Evolutionary conservation across 2,113 vertebrate genomes (phyloP).

Genomic region (Lanius ludovicianus): DNA sequence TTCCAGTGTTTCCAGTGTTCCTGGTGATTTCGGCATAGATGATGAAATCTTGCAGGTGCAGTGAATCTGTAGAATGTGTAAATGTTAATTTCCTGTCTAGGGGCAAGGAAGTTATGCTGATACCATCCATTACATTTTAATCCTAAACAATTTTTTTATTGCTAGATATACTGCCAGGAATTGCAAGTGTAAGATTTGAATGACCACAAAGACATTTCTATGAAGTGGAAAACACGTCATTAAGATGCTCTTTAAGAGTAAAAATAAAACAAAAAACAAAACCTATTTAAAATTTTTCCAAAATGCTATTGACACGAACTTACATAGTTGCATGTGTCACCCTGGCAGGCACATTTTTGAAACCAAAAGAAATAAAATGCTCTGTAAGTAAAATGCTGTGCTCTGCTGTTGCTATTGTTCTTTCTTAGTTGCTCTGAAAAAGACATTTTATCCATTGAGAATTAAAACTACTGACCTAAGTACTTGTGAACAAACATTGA

Average conservation of each 20-base stretch:
- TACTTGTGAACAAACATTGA: neutral
- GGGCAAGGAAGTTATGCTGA: neutral
- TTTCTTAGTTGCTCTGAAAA: neutral
- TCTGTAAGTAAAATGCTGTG: neutral
- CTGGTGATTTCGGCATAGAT: neutral
- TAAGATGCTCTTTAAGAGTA: neutral
- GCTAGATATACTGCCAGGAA: neutral
- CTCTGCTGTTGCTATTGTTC: neutral
- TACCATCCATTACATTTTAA: conserved; percentile 24
- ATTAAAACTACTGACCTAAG: neutral
- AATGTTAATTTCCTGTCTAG: neutral
- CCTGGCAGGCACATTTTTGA: neutral
- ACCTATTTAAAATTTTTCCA: neutral
- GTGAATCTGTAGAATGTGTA: neutral
- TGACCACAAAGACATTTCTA: neutral
- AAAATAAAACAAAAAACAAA: neutral
- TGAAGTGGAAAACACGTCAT: neutral
- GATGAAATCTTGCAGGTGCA: conserved; percentile 15
- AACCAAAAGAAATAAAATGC: neutral
- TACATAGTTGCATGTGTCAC: neutral
- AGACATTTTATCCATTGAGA: neutral
- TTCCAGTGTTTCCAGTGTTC: conserved; percentile 3
- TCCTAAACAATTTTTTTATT: conserved; percentile 32
- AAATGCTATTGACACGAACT: neutral
- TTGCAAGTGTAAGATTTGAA: neutral